Base-by-base conservation (phyloP, 2,113 vertebrate genomes). In the Paramisgurnus dabryanus region DNA sequence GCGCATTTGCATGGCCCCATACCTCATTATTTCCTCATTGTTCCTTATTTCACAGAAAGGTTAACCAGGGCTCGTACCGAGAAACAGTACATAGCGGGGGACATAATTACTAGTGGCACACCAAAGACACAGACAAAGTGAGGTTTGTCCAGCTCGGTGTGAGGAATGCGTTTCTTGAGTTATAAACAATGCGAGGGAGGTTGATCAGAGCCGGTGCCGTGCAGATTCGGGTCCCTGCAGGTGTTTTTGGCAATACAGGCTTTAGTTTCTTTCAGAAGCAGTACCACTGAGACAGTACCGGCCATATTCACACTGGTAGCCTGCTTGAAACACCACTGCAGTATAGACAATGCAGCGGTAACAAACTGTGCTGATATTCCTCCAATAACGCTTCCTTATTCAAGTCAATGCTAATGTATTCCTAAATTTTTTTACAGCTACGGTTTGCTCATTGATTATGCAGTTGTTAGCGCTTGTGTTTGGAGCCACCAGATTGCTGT, bases 91-190 rank as follows among this genome's bases (percentile, higher is more conserved):
- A 27, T 79, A 69, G 79, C 76, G 18, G 83, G 83, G 76, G 70
- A 76, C n/a, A 27, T 79, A 82, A 85, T 85, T 85, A 81, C 58
- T 67, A 65, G 49, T n/a, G 45, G 55, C 66, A 55, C 84, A 73
- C 65, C 53, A 75, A 85, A 85, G 74, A 73, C 78, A 13, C 86
- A 75, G 49, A 17, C n/a, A 47, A 58, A 41, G 78, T 66, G 69
- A n/a, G 58, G 63, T 82, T n/a, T 75, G 69, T 83, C 57, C 40
- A 41, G 82, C 73, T 27, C 40, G 43, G 80, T 79, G n/a, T 41
- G 27, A 75, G 6, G 55, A 69, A 79, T 4, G 41, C 63, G 34
- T 12, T 47, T 76, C 71, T 67, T n/a, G 18, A 85, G 71, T 43
- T 39, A 18, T 71, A 65, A 76, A 82, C 78, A 82, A 79, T 69